These are phyloP conservation scores for Lepidochitona cinerea DNA, from an alignment of 2,888 invertebrate species.

Conservation along the genomic window DNA sequence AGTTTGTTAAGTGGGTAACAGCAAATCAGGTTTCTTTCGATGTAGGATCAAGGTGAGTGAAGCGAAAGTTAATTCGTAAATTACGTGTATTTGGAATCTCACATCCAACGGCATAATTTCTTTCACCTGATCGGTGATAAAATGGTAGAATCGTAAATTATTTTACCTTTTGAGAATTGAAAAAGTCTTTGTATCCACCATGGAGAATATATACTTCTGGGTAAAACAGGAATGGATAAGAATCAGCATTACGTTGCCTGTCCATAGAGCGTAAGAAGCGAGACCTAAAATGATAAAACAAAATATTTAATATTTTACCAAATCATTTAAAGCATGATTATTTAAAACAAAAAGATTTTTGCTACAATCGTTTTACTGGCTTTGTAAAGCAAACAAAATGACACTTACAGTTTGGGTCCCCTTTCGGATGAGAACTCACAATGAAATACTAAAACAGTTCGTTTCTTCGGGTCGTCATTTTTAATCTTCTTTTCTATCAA, in stretches of 20 bases:
- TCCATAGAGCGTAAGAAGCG: slow-evolving; percentile 88
- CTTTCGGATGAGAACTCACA: slow-evolving; percentile 97
- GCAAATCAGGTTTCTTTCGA: too few species aligned
- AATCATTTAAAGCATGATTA: too few species aligned
- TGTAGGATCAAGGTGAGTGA: too few species aligned
- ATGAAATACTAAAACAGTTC: slow-evolving; percentile 90
- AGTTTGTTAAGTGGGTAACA: too few species aligned
- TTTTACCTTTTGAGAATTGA: slow-evolving; percentile 74
- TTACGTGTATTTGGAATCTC: too few species aligned
- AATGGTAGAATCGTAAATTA: too few species aligned
- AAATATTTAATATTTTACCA: too few species aligned
- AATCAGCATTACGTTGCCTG: slow-evolving; percentile 83
- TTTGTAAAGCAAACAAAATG: not conserved
- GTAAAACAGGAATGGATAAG: slow-evolving; percentile 88
- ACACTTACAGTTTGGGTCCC: slow-evolving; percentile 89
- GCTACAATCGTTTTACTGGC: too few species aligned
- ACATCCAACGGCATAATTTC: too few species aligned
- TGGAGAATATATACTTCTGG: slow-evolving; percentile 95
- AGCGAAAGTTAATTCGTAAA: too few species aligned
- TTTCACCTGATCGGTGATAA: too few species aligned
- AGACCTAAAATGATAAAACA: slow-evolving; percentile 74
- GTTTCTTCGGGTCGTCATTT: slow-evolving; percentile 38
- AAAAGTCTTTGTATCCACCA: slow-evolving; percentile 91
- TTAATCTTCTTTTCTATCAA: slow-evolving; percentile 71
- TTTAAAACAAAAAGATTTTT: too few species aligned